Evolutionary conservation across 2,888 invertebrate genomes (phyloP), one percentile per base, ranked within the genome.

Genomic region (Cotesia congregata): DNA sequence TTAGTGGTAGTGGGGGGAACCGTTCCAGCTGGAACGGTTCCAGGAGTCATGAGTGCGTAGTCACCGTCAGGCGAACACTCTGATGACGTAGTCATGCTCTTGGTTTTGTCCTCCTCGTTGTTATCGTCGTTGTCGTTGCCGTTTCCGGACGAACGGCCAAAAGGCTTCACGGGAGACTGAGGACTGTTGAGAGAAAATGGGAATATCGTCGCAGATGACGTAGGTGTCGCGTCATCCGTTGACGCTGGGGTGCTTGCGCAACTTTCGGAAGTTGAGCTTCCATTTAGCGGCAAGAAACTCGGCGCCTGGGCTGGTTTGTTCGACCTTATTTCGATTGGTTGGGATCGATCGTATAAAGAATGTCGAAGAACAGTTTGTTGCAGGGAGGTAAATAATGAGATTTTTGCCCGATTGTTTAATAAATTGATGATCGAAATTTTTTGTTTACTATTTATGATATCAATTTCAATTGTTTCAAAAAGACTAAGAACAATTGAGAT

Each of bases 141-240:
- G 0, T 41, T 30, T 2, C 30, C 30, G 30, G 30, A 62, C 7
- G 77, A 39, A 6, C 41, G 20, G 1, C 90, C 88, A 71, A 90
- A 90, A 0, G 90, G 86, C 80, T 92, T 92, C 30, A 91, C 90
- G 0, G 94, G 93, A 1, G 93, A 93, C 15, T 92, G 91, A 0
- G 94, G 94, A 81, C 93, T 93, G 85, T 93, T 94, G 67, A 93
- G 87, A 78, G 93, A 93, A 83, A 94, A 91, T 1, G 94, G 94
- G 87, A 94, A 94, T 78, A 94, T 92, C 0, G 93, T 93, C 5
- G 93, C 89, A 76, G 91, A 93, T 67, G 93, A 93, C 1, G 92
- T 92, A 0, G 92, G 92, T 0, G 93, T 92, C 1, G 91, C 89
- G n/a, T 91, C 86, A 0, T 88, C 85, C 20, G 90, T 90, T n/a